phyloP scores from a whole-genome alignment of 1,140 invertebrate species.

The Chlorops oryzae region DNA sequence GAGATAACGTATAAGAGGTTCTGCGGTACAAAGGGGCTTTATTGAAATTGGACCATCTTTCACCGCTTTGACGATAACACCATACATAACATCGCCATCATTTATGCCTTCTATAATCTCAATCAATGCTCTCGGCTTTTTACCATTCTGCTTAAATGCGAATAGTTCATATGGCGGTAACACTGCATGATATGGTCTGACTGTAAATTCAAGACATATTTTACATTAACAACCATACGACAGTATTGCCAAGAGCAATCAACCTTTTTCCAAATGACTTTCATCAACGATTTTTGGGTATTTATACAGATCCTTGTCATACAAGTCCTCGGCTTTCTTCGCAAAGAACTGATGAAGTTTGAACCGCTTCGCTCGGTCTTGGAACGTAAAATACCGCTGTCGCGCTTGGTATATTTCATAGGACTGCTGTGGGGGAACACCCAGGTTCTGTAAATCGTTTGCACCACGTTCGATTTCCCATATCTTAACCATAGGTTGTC shows the following conservation, averaged over 20 bases:
- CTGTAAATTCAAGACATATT: not conserved
- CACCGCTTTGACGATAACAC: conserved; percentile 59
- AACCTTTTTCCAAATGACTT: conserved; percentile 38
- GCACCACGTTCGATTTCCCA: conserved; percentile 76
- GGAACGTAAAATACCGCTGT: conserved; percentile 69
- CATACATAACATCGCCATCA: conserved; percentile 76
- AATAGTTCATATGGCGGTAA: conserved; percentile 81
- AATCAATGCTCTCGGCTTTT: conserved; percentile 29
- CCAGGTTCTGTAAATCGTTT: conserved; percentile 61
- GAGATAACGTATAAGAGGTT: conserved; percentile 68
- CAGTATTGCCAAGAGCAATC: too few relatives aligned
- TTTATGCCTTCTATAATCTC: conserved; percentile 51
- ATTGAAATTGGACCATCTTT: conserved; percentile 56
- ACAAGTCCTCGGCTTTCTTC: conserved; percentile 67
- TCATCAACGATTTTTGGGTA: conserved; percentile 1
- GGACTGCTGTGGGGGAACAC: conserved; percentile 58
- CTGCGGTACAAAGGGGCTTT: conserved; percentile 75
- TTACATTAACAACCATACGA: too few relatives aligned
- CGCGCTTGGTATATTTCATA: conserved; percentile 70
- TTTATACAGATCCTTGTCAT: conserved; percentile 31
- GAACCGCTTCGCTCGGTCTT: conserved; percentile 73
- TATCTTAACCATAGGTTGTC: conserved; percentile 75
- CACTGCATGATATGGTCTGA: conserved; percentile 11
- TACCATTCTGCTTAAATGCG: conserved; percentile 48
- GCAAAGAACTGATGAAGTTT: conserved; percentile 78